phyloP scores from a whole-genome alignment of 2,797 vertebrate species.

The Spondyliosoma cantharus region DNA sequence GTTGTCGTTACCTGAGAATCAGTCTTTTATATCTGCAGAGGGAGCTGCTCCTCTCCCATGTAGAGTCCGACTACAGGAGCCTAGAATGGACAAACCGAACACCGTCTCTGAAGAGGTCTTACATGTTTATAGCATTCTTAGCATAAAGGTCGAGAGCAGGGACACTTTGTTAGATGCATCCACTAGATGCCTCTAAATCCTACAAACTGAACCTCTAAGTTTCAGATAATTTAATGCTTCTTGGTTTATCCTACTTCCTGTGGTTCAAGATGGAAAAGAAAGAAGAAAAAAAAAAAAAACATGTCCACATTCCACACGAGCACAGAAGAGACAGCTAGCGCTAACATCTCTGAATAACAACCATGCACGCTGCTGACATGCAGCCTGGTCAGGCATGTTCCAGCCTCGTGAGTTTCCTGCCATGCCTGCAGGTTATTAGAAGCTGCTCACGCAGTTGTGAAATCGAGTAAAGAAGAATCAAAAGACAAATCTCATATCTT shows the following conservation, averaged over 20 bases:
- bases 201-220: not conserved
- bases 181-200: too few species aligned
- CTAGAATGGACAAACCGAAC: too few species aligned
- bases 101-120: too few species aligned
- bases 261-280: not conserved
- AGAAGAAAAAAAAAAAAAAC: not conserved
- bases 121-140: too few species aligned
- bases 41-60: too few species aligned
- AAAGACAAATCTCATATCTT: slow-evolving; percentile 57
- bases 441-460: slow-evolving; percentile 64
- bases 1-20: too few species aligned
- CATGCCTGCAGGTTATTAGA: slow-evolving; percentile 63
- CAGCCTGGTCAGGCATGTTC: slow-evolving; percentile 37
- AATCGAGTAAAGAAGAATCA: slow-evolving; percentile 49
- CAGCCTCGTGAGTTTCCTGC: slow-evolving; percentile 25
- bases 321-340: slow-evolving; percentile 15
- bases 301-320: not conserved
- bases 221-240: not conserved
- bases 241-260: not conserved
- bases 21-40: too few species aligned
- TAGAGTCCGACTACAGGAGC: too few species aligned
- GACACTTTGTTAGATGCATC: too few species aligned
- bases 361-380: slow-evolving; percentile 43
- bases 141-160: too few species aligned
- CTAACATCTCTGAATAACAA: slow-evolving; percentile 46